A percentile compares a stretch with the other conserved stretches of the same genome.
Evolutionary conservation across 2,797 vertebrate genomes (phyloP).

Genomic region (Gadopsis marmoratus): DNA sequence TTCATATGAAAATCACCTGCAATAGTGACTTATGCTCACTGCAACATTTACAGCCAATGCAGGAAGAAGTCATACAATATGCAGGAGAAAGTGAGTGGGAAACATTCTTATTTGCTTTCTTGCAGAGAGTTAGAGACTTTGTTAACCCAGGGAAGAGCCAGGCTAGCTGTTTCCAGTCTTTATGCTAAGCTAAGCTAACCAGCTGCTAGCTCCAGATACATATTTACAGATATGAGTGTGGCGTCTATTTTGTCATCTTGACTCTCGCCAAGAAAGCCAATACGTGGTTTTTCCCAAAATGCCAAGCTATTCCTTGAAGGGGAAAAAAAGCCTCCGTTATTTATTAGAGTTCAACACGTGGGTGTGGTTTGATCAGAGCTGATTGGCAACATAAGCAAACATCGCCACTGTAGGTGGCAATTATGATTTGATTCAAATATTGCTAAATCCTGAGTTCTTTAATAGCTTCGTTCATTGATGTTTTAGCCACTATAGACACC

Average conservation of each 20-base stretch:
- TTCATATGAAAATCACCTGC: not conserved
- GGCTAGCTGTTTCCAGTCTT: not conserved
- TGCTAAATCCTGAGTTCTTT: not conserved
- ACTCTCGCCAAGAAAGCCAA: too few relatives aligned
- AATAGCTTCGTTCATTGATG: not conserved
- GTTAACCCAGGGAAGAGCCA: not conserved
- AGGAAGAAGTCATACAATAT: not conserved
- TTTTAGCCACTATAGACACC: not conserved
- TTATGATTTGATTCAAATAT: not conserved
- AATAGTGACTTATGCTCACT: not conserved
- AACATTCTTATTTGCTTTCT: not conserved
- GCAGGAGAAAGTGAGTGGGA: not conserved
- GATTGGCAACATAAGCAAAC: not conserved
- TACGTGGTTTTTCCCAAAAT: not conserved
- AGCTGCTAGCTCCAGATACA: not conserved
- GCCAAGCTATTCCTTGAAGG: not conserved
- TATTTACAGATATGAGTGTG: too few relatives aligned
- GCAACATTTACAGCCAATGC: not conserved
- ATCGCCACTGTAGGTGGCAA: not conserved
- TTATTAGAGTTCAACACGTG: not conserved
- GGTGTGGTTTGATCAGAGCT: not conserved
- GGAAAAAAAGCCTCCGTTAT: not conserved
- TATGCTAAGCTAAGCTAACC: not conserved
- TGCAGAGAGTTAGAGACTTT: too few relatives aligned
- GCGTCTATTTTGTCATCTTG: not conserved